Base-by-base conservation (phyloP, 2,888 invertebrate genomes). In the Drosophila hamatofila region DNA sequence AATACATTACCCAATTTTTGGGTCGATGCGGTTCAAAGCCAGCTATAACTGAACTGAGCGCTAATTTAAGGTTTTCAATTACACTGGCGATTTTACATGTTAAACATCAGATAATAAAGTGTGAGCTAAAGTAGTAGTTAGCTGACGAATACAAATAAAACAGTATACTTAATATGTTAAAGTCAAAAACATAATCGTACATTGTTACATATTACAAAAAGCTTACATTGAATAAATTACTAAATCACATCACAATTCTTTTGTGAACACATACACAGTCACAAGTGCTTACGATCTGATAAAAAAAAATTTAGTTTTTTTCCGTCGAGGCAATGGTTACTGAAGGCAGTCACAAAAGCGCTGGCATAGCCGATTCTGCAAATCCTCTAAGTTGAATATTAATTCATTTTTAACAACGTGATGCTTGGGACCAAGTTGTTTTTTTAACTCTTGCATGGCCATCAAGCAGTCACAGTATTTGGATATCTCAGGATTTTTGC, bases 401-500 rank as follows among this genome's bases (percentile, higher is more conserved):
- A 83, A 11, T 46, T 71, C 68, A 27, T 73, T 73, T 8, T 67
- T 39, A 0, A 55, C 30, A n/a, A 75, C 75, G 0, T 18, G n/a
- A 39, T 75, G 65, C 9, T 62, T 54, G 41, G 63, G 49, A 1
- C 75, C 75, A 3, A 83, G 56, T 8, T 72, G 23, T 7, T 51
- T 25, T 23, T 89, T 81, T 3, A 83, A 14, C 2, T 66, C n/a
- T 7, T 75, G 60, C 74, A 89, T 78, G 16, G 84, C 74, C 7
- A 37, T 33, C 16, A 83, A 25, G 30, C 77, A 86, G 2, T 83
- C 87, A 23, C 78, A 69, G 44, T 83, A 89, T 6, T 74, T 49
- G 0, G 44, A 35, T 9, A 63, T 21, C 14, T 44, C 70, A 4
- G 49, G 83, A 41, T 59, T 80, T 0, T 8, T 6, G 14, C 67